phyloP scores from a whole-genome alignment of 2,797 vertebrate species.

The Acestrorhynchus altus region DNA sequence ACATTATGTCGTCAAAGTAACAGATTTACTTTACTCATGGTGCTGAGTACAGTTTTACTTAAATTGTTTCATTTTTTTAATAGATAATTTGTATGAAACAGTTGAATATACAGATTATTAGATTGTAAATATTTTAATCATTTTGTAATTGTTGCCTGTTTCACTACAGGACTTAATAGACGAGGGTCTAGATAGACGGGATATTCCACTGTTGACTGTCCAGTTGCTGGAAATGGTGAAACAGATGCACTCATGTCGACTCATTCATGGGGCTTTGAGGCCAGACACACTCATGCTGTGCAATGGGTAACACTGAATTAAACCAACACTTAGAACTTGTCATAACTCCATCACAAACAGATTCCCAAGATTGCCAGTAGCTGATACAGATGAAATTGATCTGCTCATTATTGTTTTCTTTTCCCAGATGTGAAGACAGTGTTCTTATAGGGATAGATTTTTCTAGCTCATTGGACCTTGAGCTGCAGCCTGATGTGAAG shows the following conservation, averaged over 20 bases:
- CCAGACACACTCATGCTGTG: constrained; percentile 57
- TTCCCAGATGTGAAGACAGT: constrained; percentile 19
- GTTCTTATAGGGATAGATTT: constrained; percentile 63
- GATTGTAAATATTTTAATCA: too few relatives aligned
- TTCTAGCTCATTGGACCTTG: constrained; percentile 67
- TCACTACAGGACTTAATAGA: constrained; percentile 19
- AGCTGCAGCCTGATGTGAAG: constrained; percentile 62
- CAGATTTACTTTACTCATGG: too few relatives aligned
- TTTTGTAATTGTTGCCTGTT: not conserved
- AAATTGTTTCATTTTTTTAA: not conserved
- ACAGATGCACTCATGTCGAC: constrained; percentile 63
- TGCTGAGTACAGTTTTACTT: not conserved
- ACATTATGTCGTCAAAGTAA: not conserved
- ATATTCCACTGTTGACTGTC: constrained; percentile 21
- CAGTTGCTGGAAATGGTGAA: constrained; percentile 64
- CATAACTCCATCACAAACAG: too few relatives aligned
- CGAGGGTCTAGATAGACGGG: not conserved
- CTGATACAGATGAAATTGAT: not conserved
- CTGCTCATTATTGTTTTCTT: not conserved
- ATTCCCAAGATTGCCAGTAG: too few relatives aligned
- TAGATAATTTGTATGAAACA: too few relatives aligned
- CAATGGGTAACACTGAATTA: constrained; percentile 53
- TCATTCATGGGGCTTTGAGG: constrained; percentile 66
- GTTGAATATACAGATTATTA: too few relatives aligned
- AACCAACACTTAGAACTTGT: not conserved